These are phyloP conservation scores for Ptilorrhoa leucosticta DNA, from an alignment of 2,113 vertebrate species.

Conservation along the genomic window DNA sequence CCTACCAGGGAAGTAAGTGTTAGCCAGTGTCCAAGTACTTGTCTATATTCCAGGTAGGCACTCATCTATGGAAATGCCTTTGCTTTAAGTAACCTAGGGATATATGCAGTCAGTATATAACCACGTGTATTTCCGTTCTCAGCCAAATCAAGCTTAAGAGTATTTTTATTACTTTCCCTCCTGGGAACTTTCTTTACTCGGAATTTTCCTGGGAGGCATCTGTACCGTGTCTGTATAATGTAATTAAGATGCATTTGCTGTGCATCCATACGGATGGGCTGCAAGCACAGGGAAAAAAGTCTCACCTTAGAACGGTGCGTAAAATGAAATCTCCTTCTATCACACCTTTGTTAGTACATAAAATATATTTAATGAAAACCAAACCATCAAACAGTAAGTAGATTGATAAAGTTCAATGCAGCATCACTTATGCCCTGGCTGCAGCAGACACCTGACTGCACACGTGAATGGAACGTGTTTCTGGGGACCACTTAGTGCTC, in stretches of 20 bases:
- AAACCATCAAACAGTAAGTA: neutral
- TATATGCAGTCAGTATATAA: neutral
- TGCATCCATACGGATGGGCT: neutral
- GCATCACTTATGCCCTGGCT: neutral
- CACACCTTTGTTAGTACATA: neutral
- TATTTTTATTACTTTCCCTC: neutral
- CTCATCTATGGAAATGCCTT: neutral
- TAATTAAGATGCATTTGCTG: neutral
- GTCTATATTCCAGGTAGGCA: neutral
- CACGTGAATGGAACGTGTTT: accelerated
- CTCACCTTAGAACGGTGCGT: accelerated
- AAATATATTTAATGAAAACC: slow-evolving; percentile 10
- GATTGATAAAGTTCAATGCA: neutral
- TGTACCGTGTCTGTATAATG: neutral
- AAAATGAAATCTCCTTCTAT: neutral
- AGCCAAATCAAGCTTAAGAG: neutral
- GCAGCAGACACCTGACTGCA: neutral
- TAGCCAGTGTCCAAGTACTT: neutral
- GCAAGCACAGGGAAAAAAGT: neutral
- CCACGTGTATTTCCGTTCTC: accelerated
- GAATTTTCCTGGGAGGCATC: neutral
- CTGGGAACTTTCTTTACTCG: neutral
- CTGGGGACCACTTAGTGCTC: neutral
- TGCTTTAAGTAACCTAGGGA: neutral
- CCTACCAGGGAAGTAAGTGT: neutral